Conservation (phyloP, 2,113 vertebrate genomes). For the Agapornis roseicollis region DNA sequence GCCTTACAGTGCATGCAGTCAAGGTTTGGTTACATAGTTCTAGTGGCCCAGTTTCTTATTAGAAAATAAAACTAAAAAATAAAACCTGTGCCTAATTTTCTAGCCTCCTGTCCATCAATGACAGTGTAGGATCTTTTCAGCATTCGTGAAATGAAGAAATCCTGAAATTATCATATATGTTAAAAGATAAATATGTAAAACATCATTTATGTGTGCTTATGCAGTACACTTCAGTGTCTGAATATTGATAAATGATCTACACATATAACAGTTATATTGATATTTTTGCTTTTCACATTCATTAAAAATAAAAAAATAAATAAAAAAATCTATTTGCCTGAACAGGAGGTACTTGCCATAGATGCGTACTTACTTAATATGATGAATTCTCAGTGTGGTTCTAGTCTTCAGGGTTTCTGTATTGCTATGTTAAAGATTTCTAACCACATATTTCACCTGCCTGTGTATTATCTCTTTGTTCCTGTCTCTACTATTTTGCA, state of each 20-base stretch:
- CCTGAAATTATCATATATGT: background rate
- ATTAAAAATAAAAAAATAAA: background rate
- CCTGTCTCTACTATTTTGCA: background rate
- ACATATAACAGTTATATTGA: background rate
- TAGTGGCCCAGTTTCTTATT: conserved; percentile 75
- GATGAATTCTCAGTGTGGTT: background rate
- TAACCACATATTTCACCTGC: background rate
- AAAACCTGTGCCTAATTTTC: conserved; percentile 77
- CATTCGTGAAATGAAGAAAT: conserved; percentile 36
- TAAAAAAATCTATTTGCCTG: background rate
- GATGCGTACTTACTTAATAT: background rate
- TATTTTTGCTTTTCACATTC: background rate
- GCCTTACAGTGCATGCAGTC: conserved; percentile 70
- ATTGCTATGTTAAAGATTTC: background rate
- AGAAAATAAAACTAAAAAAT: conserved; percentile 76
- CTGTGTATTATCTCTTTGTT: background rate
- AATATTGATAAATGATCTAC: background rate
- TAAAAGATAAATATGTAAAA: conserved; percentile 23
- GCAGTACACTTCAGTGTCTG: background rate
- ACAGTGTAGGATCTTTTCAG: conserved; percentile 56
- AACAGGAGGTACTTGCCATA: background rate
- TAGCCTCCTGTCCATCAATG: conserved; percentile 69
- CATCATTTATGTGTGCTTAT: background rate
- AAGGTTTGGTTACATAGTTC: conserved; percentile 77
- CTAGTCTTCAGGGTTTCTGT: background rate